Conservation (phyloP, 2,113 vertebrate species). For the Todiramphus saurophagus region DNA sequence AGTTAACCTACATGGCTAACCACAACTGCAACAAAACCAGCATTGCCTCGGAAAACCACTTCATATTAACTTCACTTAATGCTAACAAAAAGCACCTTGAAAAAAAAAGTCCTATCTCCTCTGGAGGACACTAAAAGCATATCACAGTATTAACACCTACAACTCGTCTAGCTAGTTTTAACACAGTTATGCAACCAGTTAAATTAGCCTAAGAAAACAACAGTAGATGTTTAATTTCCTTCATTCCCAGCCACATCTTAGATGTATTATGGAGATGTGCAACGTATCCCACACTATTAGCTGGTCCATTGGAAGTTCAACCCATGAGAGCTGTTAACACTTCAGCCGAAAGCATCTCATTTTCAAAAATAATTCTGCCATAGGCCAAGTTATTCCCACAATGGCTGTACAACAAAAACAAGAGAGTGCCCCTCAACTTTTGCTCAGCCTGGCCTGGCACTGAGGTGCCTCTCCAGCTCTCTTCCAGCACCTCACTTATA, state of each 20-base stretch:
- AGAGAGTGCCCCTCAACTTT: not conserved
- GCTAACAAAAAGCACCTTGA: not conserved
- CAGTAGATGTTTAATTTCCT: not conserved
- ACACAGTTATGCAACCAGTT: not conserved
- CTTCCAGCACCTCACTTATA: fast-evolving
- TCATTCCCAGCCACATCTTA: fast-evolving
- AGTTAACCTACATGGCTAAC: not conserved
- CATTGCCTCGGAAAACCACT: not conserved
- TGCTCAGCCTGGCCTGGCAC: not conserved
- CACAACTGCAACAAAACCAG: not conserved
- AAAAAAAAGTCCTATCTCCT: not conserved
- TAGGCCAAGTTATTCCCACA: not conserved
- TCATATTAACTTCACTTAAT: not conserved
- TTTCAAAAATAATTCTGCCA: not conserved
- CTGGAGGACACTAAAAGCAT: not conserved
- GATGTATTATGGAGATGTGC: not conserved
- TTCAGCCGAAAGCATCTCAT: not conserved
- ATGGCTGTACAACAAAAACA: not conserved
- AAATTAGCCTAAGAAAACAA: not conserved
- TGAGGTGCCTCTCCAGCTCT: not conserved
- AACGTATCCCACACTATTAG: not conserved
- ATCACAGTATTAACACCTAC: not conserved
- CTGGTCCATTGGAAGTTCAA: not conserved
- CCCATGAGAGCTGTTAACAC: not conserved
- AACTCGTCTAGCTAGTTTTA: not conserved